A percentile compares a stretch with the other conserved stretches of the same genome.
These are phyloP conservation scores for Phallusia fumigata DNA, from an alignment of 23 tunicate species.

Conservation along the genomic window DNA sequence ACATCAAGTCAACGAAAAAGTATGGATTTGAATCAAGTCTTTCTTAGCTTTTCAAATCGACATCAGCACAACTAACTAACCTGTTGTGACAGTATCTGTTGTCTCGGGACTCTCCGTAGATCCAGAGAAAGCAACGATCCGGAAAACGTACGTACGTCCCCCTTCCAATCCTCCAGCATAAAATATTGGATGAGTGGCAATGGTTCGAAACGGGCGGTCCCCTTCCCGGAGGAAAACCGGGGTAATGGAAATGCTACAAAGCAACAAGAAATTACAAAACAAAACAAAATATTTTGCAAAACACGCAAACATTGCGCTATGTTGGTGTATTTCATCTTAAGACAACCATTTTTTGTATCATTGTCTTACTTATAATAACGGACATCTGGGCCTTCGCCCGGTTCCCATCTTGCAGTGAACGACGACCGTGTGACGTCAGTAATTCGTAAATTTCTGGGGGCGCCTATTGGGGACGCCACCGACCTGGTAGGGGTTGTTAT, in stretches of 20 bases:
- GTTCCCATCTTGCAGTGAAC: constrained; percentile 40
- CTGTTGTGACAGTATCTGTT: constrained; percentile 35
- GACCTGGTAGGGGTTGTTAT: constrained; percentile 6
- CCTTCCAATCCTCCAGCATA: constrained; percentile 24
- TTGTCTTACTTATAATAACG: not conserved
- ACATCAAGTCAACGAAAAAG: too few species aligned
- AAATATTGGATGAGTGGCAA: constrained; percentile 1
- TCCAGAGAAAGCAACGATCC: constrained; percentile 28
- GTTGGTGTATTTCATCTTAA: too few species aligned
- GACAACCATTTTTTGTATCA: not conserved
- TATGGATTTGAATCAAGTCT: too few species aligned
- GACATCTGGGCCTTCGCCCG: not conserved
- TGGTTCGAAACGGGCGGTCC: not conserved
- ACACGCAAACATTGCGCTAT: too few species aligned
- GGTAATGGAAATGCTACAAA: not conserved
- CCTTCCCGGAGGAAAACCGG: not conserved
- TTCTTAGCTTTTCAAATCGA: too few species aligned
- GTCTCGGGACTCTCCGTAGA: constrained; percentile 25
- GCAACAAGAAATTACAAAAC: too few species aligned
- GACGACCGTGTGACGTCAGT: constrained; percentile 41
- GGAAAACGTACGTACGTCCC: constrained; percentile 31
- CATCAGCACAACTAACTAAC: constrained; percentile 19
- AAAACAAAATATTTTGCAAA: too few species aligned
- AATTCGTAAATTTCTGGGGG: constrained; percentile 23
- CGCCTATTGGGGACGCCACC: not conserved